phyloP scores from a whole-genome alignment of 2,888 invertebrate species.

The Drosophila quinaria region DNA sequence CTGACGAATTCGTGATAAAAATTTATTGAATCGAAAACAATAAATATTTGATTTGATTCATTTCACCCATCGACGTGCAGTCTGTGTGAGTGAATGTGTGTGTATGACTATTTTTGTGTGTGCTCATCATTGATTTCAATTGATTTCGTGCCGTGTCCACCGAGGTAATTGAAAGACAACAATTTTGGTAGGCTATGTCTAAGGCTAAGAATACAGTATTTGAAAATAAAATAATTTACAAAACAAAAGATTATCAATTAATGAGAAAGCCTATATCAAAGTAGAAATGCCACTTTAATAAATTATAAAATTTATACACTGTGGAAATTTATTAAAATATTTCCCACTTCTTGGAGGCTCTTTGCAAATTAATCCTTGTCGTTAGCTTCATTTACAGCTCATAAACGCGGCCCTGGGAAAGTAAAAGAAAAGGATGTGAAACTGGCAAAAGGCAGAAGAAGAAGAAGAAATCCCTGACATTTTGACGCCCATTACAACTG shows the following conservation, averaged over 20 bases:
- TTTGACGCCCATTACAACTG: constrained; percentile 76
- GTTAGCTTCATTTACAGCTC: constrained; percentile 66
- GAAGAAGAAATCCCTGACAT: constrained; percentile 59
- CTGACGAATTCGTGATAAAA: constrained; percentile 73
- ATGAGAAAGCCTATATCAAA: background rate
- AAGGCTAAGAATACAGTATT: constrained; percentile 3
- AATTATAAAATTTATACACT: constrained; percentile 18
- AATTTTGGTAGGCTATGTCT: constrained; percentile 34
- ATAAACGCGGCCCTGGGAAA: constrained; percentile 46
- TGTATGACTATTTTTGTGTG: constrained; percentile 4
- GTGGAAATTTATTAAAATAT: constrained; percentile 13
- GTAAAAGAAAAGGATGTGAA: constrained; percentile 43
- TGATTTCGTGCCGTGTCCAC: constrained; percentile 59
- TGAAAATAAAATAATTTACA: constrained; percentile 9
- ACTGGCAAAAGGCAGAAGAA: constrained; percentile 25
- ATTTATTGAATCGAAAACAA: constrained; percentile 80
- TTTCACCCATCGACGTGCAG: constrained; percentile 51
- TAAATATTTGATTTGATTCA: constrained; percentile 81
- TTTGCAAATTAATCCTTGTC: constrained; percentile 54
- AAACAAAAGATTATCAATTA: constrained; percentile 8
- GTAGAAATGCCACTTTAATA: background rate
- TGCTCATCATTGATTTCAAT: constrained; percentile 66
- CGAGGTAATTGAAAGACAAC: constrained; percentile 69
- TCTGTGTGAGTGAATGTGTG: constrained; percentile 5
- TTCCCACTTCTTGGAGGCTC: constrained; percentile 28